Evolutionary conservation across 37 sponge, comb jelly and placozoan species (phyloP), one percentile per base, ranked within the genome.

Genomic region (Axinella damicornis): DNA sequence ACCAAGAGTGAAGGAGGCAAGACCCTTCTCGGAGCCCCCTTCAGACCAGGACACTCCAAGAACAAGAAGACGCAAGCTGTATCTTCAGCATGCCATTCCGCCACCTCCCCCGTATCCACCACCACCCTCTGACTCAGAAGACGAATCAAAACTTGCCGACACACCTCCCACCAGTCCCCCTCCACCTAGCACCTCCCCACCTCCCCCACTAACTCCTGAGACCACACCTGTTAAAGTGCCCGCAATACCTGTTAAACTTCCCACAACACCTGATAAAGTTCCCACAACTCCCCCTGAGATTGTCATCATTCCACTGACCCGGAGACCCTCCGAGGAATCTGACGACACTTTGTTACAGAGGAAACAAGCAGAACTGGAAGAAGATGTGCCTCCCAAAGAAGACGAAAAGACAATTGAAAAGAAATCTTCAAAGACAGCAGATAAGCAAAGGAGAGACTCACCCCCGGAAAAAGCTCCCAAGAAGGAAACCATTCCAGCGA

Each of bases 11-110:
- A 15, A 59, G 13, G 57, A 28, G 67, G 53, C 22, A 39, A 9
- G 86, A 21, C 77, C 86, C 6, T 85, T 76, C 39, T 85, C 86
- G 9, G 78, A 77, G 6, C 77, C 86, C 15, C 27, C 59, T 6
- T 58, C 35, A 1, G 32, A 38, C 5, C 40, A 77, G 13, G 76
- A 66, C 27, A 53, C 76, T 6, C 63, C 78, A 18, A 40, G n/a
- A 13, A 72, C 57, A 16, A 74, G 37, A 5, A 61, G 30, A 6
- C 57, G 34, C 21, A 86, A 53, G 64, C 30, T 74, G 15, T 56
- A 55, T 17, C 58, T 74, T 32, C 76, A 80, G 46, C 57, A 74
- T 57, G 36, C 71, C 46, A 19, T 80, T 1, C 88, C 88, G 6
- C 88, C 75, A 1, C 81, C 81, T 20, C 82, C 88, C 22, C 20